phyloP scores from a whole-genome alignment of 2,888 invertebrate genomes.

The Nomada flava region DNA sequence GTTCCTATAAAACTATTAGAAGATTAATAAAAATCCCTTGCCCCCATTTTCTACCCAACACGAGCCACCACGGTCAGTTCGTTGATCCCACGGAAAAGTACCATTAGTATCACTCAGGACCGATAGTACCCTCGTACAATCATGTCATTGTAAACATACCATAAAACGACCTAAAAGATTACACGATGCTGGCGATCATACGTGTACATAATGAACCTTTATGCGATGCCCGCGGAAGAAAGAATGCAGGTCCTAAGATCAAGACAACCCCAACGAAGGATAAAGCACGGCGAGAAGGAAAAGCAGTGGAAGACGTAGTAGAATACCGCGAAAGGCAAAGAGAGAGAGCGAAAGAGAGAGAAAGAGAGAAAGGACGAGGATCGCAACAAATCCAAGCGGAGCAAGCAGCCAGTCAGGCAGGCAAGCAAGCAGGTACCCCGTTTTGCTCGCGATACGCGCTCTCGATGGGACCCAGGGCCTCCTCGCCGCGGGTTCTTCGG shows the following conservation, averaged over 20 bases:
- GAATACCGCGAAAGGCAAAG: constrained; percentile 2
- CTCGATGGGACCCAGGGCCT: constrained; percentile 80
- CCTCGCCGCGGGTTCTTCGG: constrained; percentile 74
- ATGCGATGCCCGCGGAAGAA: constrained; percentile 12
- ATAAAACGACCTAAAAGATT: neutral
- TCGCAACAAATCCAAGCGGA: constrained; percentile 19
- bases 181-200: neutral
- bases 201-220: constrained; percentile 2
- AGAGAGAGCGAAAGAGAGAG: neutral
- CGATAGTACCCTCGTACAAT: too few relatives aligned
- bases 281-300: constrained; percentile 5
- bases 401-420: constrained; percentile 33
- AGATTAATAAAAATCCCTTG: too few relatives aligned
- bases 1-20: too few relatives aligned
- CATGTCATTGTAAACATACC: neutral
- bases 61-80: too few relatives aligned
- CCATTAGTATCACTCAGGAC: too few relatives aligned
- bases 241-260: constrained; percentile 33
- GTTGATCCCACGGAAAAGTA: too few relatives aligned
- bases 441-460: constrained; percentile 83
- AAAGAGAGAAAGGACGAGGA: neutral
- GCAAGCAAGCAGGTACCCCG: constrained; percentile 71
- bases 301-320: neutral
- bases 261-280: constrained; percentile 42
- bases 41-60: too few relatives aligned